Conservation (phyloP, 2,113 vertebrate genomes). For the Oreotrochilus melanogaster region DNA sequence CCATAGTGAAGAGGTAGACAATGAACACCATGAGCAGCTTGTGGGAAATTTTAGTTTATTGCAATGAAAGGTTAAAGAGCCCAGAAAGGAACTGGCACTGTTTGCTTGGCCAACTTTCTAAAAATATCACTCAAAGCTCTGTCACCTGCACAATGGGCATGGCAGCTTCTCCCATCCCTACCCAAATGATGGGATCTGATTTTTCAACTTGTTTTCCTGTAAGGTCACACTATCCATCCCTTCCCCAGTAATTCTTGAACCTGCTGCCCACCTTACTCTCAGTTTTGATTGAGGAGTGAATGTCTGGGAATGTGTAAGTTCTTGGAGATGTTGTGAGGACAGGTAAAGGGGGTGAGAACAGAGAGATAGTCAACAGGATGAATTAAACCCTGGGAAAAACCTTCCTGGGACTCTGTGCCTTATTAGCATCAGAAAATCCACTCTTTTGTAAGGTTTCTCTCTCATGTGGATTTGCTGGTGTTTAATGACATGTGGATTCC, state of each 20-base stretch:
- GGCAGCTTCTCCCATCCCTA: neutral
- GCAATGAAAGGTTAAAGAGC: neutral
- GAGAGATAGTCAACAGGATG: neutral
- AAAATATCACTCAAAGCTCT: neutral
- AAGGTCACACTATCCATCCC: neutral
- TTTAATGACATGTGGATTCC: neutral
- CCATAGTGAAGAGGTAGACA: neutral
- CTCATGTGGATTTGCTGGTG: neutral
- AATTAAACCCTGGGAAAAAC: conserved; percentile 4
- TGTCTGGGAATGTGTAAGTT: neutral
- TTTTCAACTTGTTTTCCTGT: neutral
- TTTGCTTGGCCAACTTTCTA: neutral
- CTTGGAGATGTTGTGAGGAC: neutral
- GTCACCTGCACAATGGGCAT: neutral
- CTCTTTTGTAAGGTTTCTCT: neutral
- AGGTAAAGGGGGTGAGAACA: neutral
- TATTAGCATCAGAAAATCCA: conserved; percentile 14
- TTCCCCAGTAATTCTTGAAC: neutral
- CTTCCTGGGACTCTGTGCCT: neutral
- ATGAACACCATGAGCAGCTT: neutral
- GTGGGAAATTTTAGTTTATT: neutral
- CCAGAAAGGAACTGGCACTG: neutral
- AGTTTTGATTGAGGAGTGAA: neutral
- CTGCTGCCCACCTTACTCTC: neutral
- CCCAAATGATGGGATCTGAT: neutral